Percentiles rank a stretch among this genome's conserved stretches.
Conservation (phyloP, 1,140 invertebrate genomes). For the Sesamia nonagrioides region DNA sequence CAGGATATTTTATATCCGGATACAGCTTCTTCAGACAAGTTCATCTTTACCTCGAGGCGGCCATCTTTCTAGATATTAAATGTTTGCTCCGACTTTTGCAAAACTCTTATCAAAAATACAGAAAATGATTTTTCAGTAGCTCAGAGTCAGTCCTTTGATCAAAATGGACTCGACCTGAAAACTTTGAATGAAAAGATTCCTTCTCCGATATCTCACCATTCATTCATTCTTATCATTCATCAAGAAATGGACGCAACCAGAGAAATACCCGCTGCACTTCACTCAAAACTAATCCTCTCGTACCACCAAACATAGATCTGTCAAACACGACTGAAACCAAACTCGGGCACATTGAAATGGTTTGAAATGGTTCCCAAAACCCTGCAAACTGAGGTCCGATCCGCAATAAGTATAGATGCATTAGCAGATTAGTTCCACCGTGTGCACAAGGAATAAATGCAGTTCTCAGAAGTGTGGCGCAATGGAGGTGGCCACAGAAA, state of each 20-base stretch:
- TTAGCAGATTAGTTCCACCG: constrained; percentile 67
- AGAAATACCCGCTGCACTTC: constrained; percentile 27
- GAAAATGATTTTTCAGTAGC: not conserved
- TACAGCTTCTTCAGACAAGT: no score
- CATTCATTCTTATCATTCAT: constrained; percentile 32
- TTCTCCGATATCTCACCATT: not conserved
- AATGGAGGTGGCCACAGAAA: not conserved
- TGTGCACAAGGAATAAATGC: constrained; percentile 56
- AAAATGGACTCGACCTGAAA: not conserved
- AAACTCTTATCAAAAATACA: not conserved
- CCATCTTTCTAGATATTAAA: no score
- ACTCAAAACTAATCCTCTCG: constrained; percentile 12
- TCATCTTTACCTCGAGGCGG: no score
- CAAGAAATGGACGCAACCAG: constrained; percentile 15
- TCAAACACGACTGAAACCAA: constrained; percentile 29
- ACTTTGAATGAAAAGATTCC: not conserved
- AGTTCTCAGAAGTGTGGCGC: constrained; percentile 22
- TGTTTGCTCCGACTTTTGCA: no score
- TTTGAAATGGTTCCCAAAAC: constrained; percentile 42
- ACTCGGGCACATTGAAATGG: constrained; percentile 12
- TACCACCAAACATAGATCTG: constrained; percentile 21
- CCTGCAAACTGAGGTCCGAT: constrained; percentile 39
- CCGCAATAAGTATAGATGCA: constrained; percentile 61
- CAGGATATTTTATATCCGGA: no score
- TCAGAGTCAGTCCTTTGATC: not conserved